phyloP scores from a whole-genome alignment of 2,797 vertebrate species.

The Anableps anableps region DNA sequence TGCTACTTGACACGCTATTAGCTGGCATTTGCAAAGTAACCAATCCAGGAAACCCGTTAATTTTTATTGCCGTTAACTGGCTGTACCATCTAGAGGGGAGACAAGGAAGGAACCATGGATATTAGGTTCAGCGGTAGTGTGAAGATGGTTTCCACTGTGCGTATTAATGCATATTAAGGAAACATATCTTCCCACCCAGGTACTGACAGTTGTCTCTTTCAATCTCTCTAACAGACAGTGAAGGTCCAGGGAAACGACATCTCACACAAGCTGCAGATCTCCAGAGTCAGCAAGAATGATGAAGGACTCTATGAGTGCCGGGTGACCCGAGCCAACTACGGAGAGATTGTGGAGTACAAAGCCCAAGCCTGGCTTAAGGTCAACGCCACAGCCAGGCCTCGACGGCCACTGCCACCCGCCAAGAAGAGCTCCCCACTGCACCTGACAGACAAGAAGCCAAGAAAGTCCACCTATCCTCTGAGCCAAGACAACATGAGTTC shows the following conservation, averaged over 20 bases:
- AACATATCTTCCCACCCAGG: not conserved
- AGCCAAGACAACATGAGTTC: constrained; percentile 86
- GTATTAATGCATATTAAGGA: not conserved
- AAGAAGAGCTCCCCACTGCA: constrained; percentile 94
- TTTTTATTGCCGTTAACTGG: no score
- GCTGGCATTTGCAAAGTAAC: no score
- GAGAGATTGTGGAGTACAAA: constrained; percentile 93
- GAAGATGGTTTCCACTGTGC: no score
- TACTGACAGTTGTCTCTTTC: not conserved
- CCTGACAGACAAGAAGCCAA: constrained; percentile 91
- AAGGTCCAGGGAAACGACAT: constrained; percentile 98
- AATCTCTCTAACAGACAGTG: constrained; percentile 85
- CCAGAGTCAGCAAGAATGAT: constrained; percentile 91
- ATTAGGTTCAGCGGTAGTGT: no score
- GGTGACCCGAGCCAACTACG: constrained; percentile 93
- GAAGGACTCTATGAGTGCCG: constrained; percentile 94
- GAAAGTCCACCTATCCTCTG: constrained; percentile 83
- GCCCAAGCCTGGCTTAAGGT: constrained; percentile 93
- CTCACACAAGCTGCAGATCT: constrained; percentile 96
- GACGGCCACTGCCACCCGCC: constrained; percentile 79
- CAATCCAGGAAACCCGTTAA: no score
- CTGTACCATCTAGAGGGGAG: no score
- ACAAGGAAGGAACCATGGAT: no score
- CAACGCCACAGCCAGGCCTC: constrained; percentile 85
- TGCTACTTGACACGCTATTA: no score